Evolutionary conservation across 2,113 vertebrate species (phyloP).

Genomic region (Passerina amoena): DNA sequence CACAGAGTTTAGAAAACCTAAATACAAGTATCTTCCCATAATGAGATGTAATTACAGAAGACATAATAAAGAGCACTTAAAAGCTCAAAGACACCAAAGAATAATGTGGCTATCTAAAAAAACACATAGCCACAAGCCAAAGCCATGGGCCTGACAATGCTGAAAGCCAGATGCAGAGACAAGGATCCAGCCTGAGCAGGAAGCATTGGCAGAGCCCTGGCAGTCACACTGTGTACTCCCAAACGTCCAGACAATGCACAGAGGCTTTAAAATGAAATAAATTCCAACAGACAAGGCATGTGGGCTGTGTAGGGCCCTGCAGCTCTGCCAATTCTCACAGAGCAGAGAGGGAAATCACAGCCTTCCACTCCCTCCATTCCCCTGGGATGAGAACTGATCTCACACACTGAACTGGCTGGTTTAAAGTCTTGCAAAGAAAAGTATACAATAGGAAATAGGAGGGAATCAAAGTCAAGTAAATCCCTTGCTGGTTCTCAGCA

Average conservation of each 20-base stretch:
- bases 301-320: not conserved
- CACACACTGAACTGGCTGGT: not conserved
- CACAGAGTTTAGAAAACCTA: not conserved
- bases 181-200: conserved; percentile 5
- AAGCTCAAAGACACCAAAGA: not conserved
- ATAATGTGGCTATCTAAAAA: not conserved
- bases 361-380: not conserved
- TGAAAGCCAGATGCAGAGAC: conserved; percentile 3
- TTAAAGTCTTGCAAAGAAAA: conserved; percentile 10
- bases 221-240: conserved; percentile 46
- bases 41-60: not conserved
- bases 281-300: conserved; percentile 48
- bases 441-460: conserved; percentile 20
- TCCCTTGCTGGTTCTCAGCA: conserved; percentile 12
- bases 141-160: not conserved
- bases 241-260: conserved; percentile 49
- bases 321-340: conserved; percentile 32
- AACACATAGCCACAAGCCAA: not conserved
- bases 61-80: not conserved
- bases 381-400: conserved; percentile 5
- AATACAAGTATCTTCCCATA: not conserved
- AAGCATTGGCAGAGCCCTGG: not conserved
- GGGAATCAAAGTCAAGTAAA: conserved; percentile 48
- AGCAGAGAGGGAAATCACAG: conserved; percentile 1
- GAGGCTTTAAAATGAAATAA: conserved; percentile 55